Evolutionary conservation across 2,113 vertebrate species (phyloP).

Genomic region (Pseudorhombus dupliciocellatus): DNA sequence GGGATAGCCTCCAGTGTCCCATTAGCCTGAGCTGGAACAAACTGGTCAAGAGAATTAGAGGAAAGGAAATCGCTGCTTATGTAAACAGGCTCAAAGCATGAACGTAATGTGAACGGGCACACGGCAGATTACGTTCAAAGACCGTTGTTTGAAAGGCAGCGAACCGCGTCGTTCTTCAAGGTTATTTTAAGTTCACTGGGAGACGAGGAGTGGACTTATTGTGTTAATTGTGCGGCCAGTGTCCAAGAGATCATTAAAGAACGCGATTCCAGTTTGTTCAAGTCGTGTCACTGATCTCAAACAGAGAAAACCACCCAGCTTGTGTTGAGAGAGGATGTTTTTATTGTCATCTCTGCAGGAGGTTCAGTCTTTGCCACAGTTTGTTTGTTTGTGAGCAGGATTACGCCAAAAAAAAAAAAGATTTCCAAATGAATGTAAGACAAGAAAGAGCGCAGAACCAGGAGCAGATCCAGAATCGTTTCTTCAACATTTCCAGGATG

Average conservation of each 20-base stretch:
- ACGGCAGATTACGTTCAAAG: slow-evolving; percentile 10
- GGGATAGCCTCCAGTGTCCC: slow-evolving; percentile 38
- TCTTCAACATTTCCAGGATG: too few relatives aligned
- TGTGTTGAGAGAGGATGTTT: too few relatives aligned
- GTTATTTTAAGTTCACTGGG: slow-evolving; percentile 46
- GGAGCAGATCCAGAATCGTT: too few relatives aligned
- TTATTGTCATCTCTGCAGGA: too few relatives aligned
- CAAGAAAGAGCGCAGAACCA: too few relatives aligned
- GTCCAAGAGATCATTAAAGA: too few relatives aligned
- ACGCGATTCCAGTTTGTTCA: neutral
- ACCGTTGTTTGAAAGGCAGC: slow-evolving; percentile 18
- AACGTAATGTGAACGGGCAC: slow-evolving; percentile 20
- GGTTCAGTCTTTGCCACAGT: too few relatives aligned
- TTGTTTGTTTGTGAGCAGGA: too few relatives aligned
- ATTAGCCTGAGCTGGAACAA: slow-evolving; percentile 40
- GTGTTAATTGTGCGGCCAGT: neutral
- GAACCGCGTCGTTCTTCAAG: slow-evolving; percentile 4
- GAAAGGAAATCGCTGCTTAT: slow-evolving; percentile 36
- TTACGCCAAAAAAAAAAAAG: too few relatives aligned
- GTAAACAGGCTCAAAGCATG: slow-evolving; percentile 51
- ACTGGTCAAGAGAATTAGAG: slow-evolving; percentile 48
- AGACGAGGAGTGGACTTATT: neutral
- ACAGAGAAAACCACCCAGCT: too few relatives aligned
- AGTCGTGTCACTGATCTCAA: too few relatives aligned
- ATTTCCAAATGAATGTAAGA: too few relatives aligned